phyloP scores from a whole-genome alignment of 1,140 invertebrate species.

The Zophobas atratus region DNA sequence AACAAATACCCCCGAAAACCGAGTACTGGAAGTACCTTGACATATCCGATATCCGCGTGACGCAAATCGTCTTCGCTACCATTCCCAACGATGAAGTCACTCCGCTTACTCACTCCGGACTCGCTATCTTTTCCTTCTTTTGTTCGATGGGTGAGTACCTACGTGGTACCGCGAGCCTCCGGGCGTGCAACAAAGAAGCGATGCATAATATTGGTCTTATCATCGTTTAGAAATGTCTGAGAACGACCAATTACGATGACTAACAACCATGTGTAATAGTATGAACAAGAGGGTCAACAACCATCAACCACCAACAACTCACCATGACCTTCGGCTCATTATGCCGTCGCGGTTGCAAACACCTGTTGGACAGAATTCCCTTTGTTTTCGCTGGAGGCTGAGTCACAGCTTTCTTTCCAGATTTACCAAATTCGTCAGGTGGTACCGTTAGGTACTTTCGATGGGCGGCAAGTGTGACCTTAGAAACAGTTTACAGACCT shows the following conservation, averaged over 20 bases:
- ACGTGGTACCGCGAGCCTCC: neutral
- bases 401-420: conserved; percentile 2
- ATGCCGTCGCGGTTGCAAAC: conserved; percentile 19
- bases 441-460: neutral
- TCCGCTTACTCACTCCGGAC: conserved; percentile 7
- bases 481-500: no score
- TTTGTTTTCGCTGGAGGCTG: neutral
- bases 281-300: conserved; percentile 36
- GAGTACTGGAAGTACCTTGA: neutral
- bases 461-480: no score
- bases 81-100: conserved; percentile 19
- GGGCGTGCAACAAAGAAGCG: conserved; percentile 22
- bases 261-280: conserved; percentile 37
- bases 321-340: conserved; percentile 33
- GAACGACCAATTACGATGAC: conserved; percentile 36
- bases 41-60: conserved; percentile 18
- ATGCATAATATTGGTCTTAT: conserved; percentile 29
- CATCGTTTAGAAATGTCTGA: conserved; percentile 23
- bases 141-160: neutral
- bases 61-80: conserved; percentile 2
- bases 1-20: no score
- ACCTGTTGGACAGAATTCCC: conserved; percentile 1
- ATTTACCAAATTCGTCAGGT: neutral
- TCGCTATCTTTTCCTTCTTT: neutral
- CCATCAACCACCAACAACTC: conserved; percentile 40